Conservation (phyloP, 2,113 vertebrate species). For the Plecturocebus donacophilus region DNA sequence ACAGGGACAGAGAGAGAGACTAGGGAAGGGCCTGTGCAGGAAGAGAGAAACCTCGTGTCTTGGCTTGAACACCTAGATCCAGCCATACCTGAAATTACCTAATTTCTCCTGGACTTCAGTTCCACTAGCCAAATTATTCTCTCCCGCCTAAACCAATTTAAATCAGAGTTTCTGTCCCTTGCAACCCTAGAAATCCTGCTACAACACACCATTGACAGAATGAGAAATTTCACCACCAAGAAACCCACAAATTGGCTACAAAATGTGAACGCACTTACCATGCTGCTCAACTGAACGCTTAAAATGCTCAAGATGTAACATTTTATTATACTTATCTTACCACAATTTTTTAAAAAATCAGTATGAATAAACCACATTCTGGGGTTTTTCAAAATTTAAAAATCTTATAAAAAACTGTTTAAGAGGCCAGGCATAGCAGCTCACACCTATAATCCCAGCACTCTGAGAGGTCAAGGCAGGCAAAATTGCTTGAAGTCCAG, state of each 20-base stretch:
- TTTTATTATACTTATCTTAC: background rate
- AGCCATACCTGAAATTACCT: background rate
- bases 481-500: too few species aligned
- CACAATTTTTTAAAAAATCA: background rate
- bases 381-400: background rate
- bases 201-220: background rate
- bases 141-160: background rate
- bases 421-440: too few species aligned
- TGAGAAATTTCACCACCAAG: background rate
- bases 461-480: too few species aligned
- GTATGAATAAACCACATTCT: background rate
- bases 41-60: background rate
- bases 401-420: background rate
- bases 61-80: background rate
- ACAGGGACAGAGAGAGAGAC: background rate
- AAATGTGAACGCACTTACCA: rapidly evolving
- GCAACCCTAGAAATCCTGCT: background rate
- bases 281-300: rapidly evolving
- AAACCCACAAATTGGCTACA: rapidly evolving
- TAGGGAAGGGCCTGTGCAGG: background rate
- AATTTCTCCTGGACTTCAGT: background rate
- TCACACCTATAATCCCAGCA: too few species aligned
- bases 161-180: background rate
- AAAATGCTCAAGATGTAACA: rapidly evolving
- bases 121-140: background rate